Evolutionary conservation across 2,797 vertebrate species (phyloP).

Genomic region (Pangasius mekongensis): DNA sequence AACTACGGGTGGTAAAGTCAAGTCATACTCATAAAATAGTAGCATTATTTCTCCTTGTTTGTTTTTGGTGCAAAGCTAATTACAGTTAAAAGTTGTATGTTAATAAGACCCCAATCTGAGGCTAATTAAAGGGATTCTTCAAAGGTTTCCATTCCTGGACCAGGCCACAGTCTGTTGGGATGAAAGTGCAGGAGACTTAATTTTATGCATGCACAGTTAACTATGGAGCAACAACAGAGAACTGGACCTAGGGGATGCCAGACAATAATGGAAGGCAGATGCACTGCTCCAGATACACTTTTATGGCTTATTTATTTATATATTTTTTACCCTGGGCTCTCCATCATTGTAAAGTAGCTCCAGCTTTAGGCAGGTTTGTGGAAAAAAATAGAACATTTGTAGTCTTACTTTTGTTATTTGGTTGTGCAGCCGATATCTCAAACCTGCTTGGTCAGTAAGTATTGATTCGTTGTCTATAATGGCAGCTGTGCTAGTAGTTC

Average conservation of each 20-base stretch:
- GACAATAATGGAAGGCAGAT: constrained; percentile 55
- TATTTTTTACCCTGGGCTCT: constrained; percentile 9
- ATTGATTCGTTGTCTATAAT: neutral
- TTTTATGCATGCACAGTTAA: constrained; percentile 54
- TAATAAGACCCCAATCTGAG: constrained; percentile 46
- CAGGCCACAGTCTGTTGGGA: constrained; percentile 37
- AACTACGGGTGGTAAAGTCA: neutral
- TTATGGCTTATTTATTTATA: constrained; percentile 8
- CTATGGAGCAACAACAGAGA: constrained; percentile 54
- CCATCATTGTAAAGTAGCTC: constrained; percentile 3
- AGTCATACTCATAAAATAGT: neutral
- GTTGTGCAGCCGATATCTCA: neutral
- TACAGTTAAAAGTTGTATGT: constrained; percentile 31
- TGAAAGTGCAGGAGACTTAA: constrained; percentile 46
- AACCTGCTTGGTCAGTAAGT: neutral
- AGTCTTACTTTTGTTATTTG: neutral
- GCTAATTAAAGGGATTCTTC: constrained; percentile 45
- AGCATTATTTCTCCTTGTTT: neutral
- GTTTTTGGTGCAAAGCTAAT: constrained; percentile 1
- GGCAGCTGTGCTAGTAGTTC: neutral
- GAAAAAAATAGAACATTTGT: neutral
- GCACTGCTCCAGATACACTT: constrained; percentile 60
- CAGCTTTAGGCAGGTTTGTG: neutral
- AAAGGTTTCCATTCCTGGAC: constrained; percentile 46
- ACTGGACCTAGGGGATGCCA: constrained; percentile 50